A percentile compares a stretch with the other conserved stretches of the same genome.
Conservation (phyloP, 2,113 vertebrate genomes). For the Hiodon tergisus region DNA sequence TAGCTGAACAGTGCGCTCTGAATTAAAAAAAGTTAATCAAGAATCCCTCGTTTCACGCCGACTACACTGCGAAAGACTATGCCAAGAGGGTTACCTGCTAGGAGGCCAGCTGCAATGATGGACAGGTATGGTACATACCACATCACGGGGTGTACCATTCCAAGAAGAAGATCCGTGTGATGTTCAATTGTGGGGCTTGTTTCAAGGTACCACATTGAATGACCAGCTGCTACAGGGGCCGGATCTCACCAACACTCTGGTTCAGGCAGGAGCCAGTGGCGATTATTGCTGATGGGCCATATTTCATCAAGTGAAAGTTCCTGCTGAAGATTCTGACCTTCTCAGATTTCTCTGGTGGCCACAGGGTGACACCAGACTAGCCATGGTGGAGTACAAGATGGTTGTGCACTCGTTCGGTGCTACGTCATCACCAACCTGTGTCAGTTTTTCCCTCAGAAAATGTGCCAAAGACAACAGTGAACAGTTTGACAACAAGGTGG, state of each 20-base stretch:
- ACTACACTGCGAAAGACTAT: constrained; percentile 16
- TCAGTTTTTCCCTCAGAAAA: constrained; percentile 11
- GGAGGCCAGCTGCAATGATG: not conserved
- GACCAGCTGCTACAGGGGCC: constrained; percentile 18
- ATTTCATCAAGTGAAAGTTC: constrained; percentile 27
- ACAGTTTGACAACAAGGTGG: not conserved
- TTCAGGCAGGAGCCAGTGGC: constrained; percentile 25
- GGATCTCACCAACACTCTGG: constrained; percentile 23
- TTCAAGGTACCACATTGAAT: constrained; percentile 24
- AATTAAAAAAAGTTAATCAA: constrained; percentile 27
- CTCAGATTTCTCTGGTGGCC: constrained; percentile 33
- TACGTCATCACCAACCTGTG: constrained; percentile 19
- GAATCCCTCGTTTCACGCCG: constrained; percentile 13
- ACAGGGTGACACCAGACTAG: not conserved
- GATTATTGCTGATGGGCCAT: constrained; percentile 27
- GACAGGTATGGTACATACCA: constrained; percentile 20
- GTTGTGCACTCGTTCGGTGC: constrained; percentile 16
- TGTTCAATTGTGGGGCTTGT: constrained; percentile 27
- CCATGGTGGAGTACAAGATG: constrained; percentile 17
- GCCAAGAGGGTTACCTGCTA: constrained; percentile 4
- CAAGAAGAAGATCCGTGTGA: constrained; percentile 9
- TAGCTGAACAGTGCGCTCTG: constrained; percentile 17
- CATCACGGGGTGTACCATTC: constrained; percentile 25
- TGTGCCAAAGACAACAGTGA: constrained; percentile 5
- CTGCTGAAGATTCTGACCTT: constrained; percentile 18